Evolutionary conservation across 2,113 vertebrate genomes (phyloP).

Genomic region (Toxotes chatareus): DNA sequence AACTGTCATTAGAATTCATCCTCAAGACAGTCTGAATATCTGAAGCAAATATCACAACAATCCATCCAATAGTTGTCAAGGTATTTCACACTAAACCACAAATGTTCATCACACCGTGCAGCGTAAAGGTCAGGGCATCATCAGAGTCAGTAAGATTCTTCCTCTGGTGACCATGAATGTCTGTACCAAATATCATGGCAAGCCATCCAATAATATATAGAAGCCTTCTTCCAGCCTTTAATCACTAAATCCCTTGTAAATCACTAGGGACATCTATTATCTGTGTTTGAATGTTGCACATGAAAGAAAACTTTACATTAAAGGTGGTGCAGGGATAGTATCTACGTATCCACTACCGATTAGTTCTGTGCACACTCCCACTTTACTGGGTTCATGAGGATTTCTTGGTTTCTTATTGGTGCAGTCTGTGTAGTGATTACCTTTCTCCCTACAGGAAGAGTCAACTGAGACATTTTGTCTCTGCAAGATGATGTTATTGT

Average conservation of each 20-base stretch:
- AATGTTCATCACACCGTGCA: neutral
- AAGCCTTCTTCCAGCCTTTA: neutral
- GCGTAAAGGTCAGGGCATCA: neutral
- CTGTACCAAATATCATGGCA: neutral
- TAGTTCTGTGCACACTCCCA: constrained; percentile 7
- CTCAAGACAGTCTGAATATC: neutral
- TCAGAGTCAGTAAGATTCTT: neutral
- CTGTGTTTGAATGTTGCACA: neutral
- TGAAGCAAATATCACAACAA: neutral
- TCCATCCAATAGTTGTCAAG: neutral
- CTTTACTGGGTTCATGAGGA: neutral
- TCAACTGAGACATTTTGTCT: constrained; percentile 61
- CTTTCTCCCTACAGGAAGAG: constrained; percentile 12
- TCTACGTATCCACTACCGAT: constrained; percentile 65
- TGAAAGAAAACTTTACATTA: constrained; percentile 30
- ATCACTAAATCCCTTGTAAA: neutral
- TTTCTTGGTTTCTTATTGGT: constrained; percentile 19
- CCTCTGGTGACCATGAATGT: neutral
- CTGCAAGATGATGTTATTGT: constrained; percentile 85
- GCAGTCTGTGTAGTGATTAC: constrained; percentile 6
- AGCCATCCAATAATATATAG: neutral
- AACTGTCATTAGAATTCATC: neutral
- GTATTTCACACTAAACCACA: neutral
- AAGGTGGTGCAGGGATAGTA: constrained; percentile 2
- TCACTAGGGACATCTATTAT: neutral